A percentile compares a stretch with the other conserved stretches of the same genome.
Conservation (phyloP, 1,140 invertebrate genomes). For the Dinoponera quadriceps region DNA sequence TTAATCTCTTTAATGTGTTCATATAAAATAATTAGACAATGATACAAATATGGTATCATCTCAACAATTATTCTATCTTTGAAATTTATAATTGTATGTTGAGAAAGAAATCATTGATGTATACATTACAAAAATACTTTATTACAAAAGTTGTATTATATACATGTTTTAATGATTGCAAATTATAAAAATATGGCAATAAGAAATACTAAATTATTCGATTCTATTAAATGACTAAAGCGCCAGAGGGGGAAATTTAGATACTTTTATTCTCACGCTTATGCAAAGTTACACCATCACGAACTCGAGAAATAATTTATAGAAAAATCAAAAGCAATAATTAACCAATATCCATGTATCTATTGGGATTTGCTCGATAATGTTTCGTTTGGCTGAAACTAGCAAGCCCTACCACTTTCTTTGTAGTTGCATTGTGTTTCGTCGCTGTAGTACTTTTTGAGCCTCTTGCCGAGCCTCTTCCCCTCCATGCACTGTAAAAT, state of each 20-base stretch:
- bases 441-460: slow-evolving; percentile 21
- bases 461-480: slow-evolving; percentile 23
- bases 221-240: slow-evolving; percentile 51
- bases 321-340: slow-evolving; percentile 38
- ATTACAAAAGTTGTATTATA: slow-evolving; percentile 54
- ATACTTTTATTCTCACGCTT: slow-evolving; percentile 22
- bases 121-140: slow-evolving; percentile 53
- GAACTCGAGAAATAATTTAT: slow-evolving; percentile 11
- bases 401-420: slow-evolving; percentile 73
- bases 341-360: slow-evolving; percentile 70
- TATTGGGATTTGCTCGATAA: slow-evolving; percentile 73
- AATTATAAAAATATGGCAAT: neutral
- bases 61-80: neutral
- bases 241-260: neutral
- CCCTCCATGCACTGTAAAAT: slow-evolving; percentile 37
- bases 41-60: neutral
- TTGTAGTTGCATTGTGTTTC: slow-evolving; percentile 51
- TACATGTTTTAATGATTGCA: slow-evolving; percentile 30
- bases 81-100: neutral
- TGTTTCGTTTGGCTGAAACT: slow-evolving; percentile 76
- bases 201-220: slow-evolving; percentile 33
- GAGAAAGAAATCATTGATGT: slow-evolving; percentile 25
- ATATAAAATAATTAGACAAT: slow-evolving; percentile 6
- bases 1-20: neutral
- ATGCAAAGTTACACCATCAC: neutral